Conservation (phyloP, 2,113 vertebrate species). For the Tonatia bakeri region DNA sequence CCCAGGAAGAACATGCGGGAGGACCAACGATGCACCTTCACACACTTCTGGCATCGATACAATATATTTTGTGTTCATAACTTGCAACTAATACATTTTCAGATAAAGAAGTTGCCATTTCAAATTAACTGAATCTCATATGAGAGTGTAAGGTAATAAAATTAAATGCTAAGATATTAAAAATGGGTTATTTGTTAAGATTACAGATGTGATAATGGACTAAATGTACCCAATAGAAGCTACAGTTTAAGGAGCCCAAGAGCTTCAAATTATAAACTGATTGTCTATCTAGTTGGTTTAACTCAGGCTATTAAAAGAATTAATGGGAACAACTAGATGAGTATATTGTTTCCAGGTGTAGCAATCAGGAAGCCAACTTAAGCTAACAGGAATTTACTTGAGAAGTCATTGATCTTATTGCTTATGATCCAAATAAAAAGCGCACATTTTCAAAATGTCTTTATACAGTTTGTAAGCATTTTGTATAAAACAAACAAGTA, state of each 20-base stretch:
- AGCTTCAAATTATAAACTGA: slow-evolving; percentile 8
- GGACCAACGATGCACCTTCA: neutral
- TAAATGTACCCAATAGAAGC: neutral
- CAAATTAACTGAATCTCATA: neutral
- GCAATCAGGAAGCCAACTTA: neutral
- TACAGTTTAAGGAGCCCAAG: neutral
- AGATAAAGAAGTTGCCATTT: neutral
- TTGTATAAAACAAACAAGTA: neutral
- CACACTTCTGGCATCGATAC: neutral
- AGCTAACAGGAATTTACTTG: neutral
- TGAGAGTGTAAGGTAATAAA: neutral
- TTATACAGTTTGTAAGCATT: neutral
- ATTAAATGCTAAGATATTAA: neutral
- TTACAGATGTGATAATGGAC: neutral
- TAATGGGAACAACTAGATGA: neutral
- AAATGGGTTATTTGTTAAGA: neutral
- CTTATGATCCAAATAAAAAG: neutral
- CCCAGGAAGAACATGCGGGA: neutral
- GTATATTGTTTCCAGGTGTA: neutral
- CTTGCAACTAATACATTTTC: neutral
- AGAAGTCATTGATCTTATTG: neutral
- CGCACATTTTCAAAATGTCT: neutral
- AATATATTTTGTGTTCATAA: neutral
- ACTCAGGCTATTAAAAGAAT: neutral
- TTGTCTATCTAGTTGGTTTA: neutral